Conservation (phyloP, 2,113 vertebrate species). For the Dipodomys spectabilis region DNA sequence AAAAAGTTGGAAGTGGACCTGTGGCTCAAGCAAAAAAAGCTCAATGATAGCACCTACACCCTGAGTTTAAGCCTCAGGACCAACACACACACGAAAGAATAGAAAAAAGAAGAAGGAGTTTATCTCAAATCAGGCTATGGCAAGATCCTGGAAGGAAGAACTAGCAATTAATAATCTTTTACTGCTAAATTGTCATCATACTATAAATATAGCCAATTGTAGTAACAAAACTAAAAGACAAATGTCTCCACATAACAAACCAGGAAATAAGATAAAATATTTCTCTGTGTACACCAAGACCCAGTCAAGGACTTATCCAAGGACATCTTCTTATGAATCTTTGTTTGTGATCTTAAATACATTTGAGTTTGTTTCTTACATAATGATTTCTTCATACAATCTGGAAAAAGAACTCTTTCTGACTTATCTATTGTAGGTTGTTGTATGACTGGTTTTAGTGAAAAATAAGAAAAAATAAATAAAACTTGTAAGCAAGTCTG, state of each 20-base stretch:
- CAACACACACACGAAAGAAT: no score
- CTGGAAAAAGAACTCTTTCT: not conserved
- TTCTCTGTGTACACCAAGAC: not conserved
- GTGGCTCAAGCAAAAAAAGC: no score
- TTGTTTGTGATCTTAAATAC: not conserved
- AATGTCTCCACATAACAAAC: not conserved
- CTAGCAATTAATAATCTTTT: not conserved
- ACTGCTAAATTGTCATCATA: not conserved
- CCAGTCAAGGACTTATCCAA: not conserved
- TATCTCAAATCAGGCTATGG: not conserved
- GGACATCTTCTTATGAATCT: not conserved
- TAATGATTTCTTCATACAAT: not conserved
- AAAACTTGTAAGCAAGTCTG: not conserved
- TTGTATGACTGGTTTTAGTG: not conserved
- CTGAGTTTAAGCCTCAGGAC: no score
- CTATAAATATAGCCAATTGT: not conserved
- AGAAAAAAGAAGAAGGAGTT: no score
- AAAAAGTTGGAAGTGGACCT: no score
- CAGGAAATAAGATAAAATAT: not conserved
- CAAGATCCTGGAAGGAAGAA: not conserved
- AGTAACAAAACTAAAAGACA: not conserved
- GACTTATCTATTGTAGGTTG: not conserved
- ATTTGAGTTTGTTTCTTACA: not conserved
- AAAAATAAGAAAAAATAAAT: constrained; percentile 19
- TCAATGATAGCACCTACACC: no score